Conservation (phyloP, 2,797 vertebrate species). For the Rhincodon typus region DNA sequence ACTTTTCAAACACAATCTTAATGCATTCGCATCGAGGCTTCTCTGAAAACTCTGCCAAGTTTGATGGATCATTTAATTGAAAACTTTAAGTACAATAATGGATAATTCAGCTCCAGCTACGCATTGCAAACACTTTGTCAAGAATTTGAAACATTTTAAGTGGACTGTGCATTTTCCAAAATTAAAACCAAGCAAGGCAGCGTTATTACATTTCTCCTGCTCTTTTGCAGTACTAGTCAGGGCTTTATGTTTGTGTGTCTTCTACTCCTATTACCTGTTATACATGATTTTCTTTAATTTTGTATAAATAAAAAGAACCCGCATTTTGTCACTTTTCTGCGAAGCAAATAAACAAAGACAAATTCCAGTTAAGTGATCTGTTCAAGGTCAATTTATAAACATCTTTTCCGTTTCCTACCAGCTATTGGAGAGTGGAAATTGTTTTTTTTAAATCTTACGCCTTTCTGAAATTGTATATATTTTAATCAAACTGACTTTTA, state of each 20-base stretch:
- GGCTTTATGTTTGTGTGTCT: background rate
- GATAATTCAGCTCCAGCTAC: conserved; percentile 67
- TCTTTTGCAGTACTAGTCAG: conserved; percentile 44
- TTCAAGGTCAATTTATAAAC: background rate
- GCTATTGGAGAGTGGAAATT: background rate
- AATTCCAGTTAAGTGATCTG: background rate
- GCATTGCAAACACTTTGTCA: conserved; percentile 57
- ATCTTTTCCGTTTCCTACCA: background rate
- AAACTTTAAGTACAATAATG: conserved; percentile 68
- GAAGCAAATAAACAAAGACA: background rate
- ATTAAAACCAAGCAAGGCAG: conserved; percentile 66
- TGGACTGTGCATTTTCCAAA: conserved; percentile 47
- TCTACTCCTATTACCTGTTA: background rate
- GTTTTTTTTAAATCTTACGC: background rate
- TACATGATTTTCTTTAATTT: background rate
- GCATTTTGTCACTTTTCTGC: background rate
- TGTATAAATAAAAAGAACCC: background rate
- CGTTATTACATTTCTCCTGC: conserved; percentile 64
- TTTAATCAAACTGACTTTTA: background rate
- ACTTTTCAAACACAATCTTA: conserved; percentile 44
- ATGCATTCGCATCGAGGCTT: conserved; percentile 46
- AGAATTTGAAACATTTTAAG: conserved; percentile 50
- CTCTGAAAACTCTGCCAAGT: conserved; percentile 59
- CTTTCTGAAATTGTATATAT: background rate
- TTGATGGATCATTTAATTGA: conserved; percentile 75